Conservation (phyloP, 64 coral and sea anemone genomes). For the Stichodactyla helianthus region DNA sequence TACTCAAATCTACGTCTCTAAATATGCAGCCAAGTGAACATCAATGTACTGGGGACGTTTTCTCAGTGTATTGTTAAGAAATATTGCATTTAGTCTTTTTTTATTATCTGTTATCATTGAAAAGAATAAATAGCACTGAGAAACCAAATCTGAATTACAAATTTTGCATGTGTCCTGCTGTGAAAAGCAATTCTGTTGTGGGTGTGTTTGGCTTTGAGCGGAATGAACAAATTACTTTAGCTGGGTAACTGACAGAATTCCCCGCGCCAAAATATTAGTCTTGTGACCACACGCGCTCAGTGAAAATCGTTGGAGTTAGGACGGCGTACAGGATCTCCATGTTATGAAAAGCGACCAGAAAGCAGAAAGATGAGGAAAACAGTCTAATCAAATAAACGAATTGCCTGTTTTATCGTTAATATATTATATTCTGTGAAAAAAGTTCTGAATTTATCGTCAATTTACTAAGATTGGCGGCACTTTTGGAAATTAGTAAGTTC, state of each 20-base stretch:
- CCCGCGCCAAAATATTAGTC: background rate
- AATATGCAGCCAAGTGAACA: background rate
- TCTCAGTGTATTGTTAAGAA: background rate
- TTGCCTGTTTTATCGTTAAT: too few relatives aligned
- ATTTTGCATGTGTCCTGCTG: conserved; percentile 1
- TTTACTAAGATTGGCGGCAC: too few relatives aligned
- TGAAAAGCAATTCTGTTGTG: background rate
- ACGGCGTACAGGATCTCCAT: background rate
- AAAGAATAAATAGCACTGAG: background rate
- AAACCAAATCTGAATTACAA: conserved; percentile 12
- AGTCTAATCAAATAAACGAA: too few relatives aligned
- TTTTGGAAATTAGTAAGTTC: too few relatives aligned
- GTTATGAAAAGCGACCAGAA: background rate
- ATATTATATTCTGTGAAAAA: too few relatives aligned
- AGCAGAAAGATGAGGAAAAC: background rate
- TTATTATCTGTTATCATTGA: background rate
- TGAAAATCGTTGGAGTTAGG: background rate
- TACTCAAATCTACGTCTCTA: background rate
- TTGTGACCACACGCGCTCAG: background rate
- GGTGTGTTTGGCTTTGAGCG: background rate
- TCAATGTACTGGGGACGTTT: background rate
- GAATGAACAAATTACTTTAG: background rate
- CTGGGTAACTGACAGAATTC: background rate
- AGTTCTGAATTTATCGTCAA: too few relatives aligned
- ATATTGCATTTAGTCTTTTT: background rate